A percentile compares a stretch with the other conserved stretches of the same genome.
Evolutionary conservation across 2,888 invertebrate genomes (phyloP).

Genomic region (Leucophora obtusa): DNA sequence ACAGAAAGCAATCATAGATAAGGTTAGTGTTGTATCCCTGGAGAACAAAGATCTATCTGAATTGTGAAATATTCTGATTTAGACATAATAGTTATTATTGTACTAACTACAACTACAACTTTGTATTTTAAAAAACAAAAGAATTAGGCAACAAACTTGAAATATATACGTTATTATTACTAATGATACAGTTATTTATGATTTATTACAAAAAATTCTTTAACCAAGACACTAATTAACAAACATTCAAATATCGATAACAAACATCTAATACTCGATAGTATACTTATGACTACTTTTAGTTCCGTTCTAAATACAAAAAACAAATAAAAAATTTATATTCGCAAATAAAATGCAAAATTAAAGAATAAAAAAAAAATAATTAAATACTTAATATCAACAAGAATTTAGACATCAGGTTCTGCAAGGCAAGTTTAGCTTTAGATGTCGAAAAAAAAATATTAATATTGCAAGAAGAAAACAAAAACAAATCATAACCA

Average conservation of each 20-base stretch:
- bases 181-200: not conserved
- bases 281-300: slow-evolving; percentile 30
- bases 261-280: not conserved
- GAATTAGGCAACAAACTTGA: slow-evolving; percentile 36
- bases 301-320: slow-evolving; percentile 62
- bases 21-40: too few species aligned
- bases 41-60: too few species aligned
- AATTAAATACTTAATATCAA: not conserved
- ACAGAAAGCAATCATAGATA: too few species aligned
- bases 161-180: not conserved
- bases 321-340: slow-evolving; percentile 35
- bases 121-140: slow-evolving; percentile 30
- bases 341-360: slow-evolving; percentile 12
- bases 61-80: too few species aligned
- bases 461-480: slow-evolving; percentile 18
- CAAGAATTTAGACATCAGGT: slow-evolving; percentile 5
- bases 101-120: too few species aligned
- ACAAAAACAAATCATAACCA: not conserved
- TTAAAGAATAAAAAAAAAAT: slow-evolving; percentile 9
- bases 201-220: not conserved
- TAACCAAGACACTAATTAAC: not conserved
- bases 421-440: not conserved
- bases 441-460: not conserved
- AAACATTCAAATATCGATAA: not conserved
- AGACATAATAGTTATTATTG: too few species aligned